phyloP scores from a whole-genome alignment of 2,888 invertebrate genomes.

The Luperina testacea region DNA sequence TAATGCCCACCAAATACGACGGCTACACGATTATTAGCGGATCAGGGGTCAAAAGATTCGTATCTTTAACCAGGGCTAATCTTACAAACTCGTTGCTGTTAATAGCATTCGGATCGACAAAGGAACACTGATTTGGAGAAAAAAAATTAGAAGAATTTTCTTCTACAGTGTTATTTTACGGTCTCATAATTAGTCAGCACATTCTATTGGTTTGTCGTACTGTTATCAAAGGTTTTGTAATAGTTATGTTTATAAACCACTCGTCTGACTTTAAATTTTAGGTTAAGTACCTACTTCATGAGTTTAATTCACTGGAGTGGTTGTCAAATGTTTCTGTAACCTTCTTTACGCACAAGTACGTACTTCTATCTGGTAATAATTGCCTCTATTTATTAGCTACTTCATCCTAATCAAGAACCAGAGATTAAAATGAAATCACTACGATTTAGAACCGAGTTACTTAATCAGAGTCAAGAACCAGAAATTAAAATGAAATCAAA shows the following conservation, averaged over 20 bases:
- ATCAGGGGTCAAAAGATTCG: conserved; percentile 84
- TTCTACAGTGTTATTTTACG: conserved; percentile 48
- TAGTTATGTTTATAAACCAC: conserved; percentile 28
- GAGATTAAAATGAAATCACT: conserved; percentile 25
- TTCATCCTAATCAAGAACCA: not conserved
- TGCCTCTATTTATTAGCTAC: conserved; percentile 14
- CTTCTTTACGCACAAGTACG: not conserved
- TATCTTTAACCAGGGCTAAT: conserved; percentile 80
- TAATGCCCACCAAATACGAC: conserved; percentile 76
- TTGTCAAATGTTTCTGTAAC: conserved; percentile 24
- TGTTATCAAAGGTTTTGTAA: conserved; percentile 40
- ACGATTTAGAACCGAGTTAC: not conserved
- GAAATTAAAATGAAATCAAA: conserved; percentile 38
- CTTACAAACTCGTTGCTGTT: conserved; percentile 71
- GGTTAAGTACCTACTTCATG: conserved; percentile 21
- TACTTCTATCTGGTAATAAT: not conserved
- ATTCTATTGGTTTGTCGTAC: conserved; percentile 48
- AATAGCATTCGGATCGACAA: conserved; percentile 67
- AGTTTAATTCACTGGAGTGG: conserved; percentile 33
- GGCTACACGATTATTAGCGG: conserved; percentile 84
- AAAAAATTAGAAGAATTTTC: conserved; percentile 56
- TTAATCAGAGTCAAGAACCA: conserved; percentile 28
- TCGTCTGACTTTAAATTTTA: conserved; percentile 14
- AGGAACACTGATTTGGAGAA: conserved; percentile 57
- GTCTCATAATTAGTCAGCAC: conserved; percentile 65